phyloP scores from a whole-genome alignment of 2,113 vertebrate genomes.

The Oenanthe oenanthe region DNA sequence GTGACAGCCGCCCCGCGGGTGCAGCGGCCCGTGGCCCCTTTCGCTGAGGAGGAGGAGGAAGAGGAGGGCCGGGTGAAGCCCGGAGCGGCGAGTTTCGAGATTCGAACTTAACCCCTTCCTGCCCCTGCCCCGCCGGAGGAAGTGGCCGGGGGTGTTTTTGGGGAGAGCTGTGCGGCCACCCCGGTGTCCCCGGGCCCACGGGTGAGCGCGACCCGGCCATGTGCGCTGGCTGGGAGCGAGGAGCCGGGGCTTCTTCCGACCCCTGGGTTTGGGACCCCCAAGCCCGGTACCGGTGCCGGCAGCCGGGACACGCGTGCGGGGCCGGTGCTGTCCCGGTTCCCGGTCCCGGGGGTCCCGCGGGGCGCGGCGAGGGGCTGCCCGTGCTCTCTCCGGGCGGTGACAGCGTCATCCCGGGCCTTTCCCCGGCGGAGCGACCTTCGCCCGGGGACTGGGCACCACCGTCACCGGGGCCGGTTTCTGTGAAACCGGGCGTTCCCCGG shows the following conservation, averaged over 20 bases:
- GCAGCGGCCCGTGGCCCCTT: conserved; percentile 29
- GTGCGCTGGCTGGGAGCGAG: background rate
- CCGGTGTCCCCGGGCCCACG: background rate
- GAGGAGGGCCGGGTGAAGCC: background rate
- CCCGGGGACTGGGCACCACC: background rate
- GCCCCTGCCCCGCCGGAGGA: background rate
- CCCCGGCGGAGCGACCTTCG: background rate
- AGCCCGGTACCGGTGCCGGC: background rate
- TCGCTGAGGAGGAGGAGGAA: conserved; percentile 27
- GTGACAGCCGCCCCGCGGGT: conserved; percentile 3
- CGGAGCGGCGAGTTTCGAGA: conserved; percentile 22
- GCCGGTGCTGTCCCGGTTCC: background rate
- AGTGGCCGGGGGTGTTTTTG: background rate
- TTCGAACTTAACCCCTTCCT: conserved; percentile 3
- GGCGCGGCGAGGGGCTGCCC: background rate
- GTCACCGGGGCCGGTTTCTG: background rate
- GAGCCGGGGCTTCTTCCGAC: background rate
- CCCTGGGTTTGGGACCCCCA: background rate
- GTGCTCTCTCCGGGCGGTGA: background rate
- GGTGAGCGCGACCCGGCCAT: background rate
- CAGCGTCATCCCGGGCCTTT: background rate
- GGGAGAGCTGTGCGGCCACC: background rate
- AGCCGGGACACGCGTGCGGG: background rate
- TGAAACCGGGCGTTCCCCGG: conserved; percentile 44
- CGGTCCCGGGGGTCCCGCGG: background rate